These are phyloP conservation scores for Riparia riparia DNA, from an alignment of 2,113 vertebrate genomes.

Conservation along the genomic window DNA sequence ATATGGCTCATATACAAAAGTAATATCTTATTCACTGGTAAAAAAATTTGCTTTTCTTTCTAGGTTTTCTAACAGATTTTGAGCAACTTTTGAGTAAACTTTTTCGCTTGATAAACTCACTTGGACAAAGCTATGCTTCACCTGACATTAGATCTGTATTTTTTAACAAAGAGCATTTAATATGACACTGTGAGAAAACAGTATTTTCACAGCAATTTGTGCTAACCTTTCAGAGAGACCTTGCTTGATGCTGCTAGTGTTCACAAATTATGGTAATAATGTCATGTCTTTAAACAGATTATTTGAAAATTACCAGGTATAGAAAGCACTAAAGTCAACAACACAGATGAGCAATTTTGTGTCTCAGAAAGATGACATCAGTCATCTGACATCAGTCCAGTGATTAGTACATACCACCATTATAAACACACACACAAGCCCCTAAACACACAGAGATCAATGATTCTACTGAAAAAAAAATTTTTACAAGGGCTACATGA, in stretches of 20 bases:
- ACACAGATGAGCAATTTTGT: background rate
- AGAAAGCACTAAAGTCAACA: background rate
- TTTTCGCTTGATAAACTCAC: background rate
- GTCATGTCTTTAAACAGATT: background rate
- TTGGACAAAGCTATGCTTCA: background rate
- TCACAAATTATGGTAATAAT: background rate
- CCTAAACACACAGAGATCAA: background rate
- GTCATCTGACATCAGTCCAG: background rate
- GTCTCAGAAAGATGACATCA: background rate
- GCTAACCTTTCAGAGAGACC: background rate
- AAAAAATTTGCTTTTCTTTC: background rate
- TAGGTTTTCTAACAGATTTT: background rate
- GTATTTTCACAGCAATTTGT: background rate
- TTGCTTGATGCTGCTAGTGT: background rate
- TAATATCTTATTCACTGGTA: background rate
- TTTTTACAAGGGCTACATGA: background rate
- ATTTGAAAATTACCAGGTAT: background rate
- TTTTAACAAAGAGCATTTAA: background rate
- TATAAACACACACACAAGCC: rapidly evolving
- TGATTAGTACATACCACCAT: background rate
- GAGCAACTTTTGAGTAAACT: background rate
- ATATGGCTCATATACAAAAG: background rate
- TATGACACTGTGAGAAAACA: background rate
- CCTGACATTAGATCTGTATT: background rate
- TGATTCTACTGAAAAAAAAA: background rate